Base-by-base conservation (phyloP, 2,797 vertebrate genomes). In the Petrocephalus schoutedeni region DNA sequence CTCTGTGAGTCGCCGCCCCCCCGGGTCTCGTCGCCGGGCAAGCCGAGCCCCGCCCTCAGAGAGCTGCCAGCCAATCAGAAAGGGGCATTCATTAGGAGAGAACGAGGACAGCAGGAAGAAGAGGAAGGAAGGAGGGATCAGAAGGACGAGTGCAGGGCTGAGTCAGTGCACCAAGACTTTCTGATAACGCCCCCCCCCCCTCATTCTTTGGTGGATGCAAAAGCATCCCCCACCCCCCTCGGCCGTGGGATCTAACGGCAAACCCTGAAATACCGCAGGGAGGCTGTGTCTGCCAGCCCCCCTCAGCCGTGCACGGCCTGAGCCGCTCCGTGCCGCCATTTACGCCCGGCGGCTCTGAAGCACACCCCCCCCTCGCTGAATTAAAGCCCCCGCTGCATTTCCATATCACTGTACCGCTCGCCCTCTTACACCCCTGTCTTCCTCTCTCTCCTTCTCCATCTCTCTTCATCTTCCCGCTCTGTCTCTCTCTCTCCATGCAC, bases 1-100 rank as follows among this genome's bases (percentile, higher is more conserved):
- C 94, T 96, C 86, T 96, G 94, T 89, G 95, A 94, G 89, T 97
- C 97, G 0, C 94, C 94, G 0, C 94, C 92, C 0, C 93, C 94
- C 86, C 93, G 94, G 0, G 96, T 94, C 91, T 98, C 97, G 0
- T 97, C 96, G 0, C 96, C 97, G 90, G 96, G 95, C 88, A 97
- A 92, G 80, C 95, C 95, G 91, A 97, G 94, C 89, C 96, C 97
- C 91, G 94, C 94, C 93, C 95, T 96, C 91, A 97, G 92, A 0
- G 95, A 93, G 94, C 98, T 99, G 92, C 88, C 93, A 94, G 92
- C 94, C 94, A 95, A 94, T 93, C 91, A 93, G 90, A 86, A 89
- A 92, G 84, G 93, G 61, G 90, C 90, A 92, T 93, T 94, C 91
- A 92, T 94, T 91, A 93, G 89, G 90, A 86, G 89, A 91, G 89